Conservation (phyloP, 1,140 invertebrate genomes). For the Euwallacea fornicatus region DNA sequence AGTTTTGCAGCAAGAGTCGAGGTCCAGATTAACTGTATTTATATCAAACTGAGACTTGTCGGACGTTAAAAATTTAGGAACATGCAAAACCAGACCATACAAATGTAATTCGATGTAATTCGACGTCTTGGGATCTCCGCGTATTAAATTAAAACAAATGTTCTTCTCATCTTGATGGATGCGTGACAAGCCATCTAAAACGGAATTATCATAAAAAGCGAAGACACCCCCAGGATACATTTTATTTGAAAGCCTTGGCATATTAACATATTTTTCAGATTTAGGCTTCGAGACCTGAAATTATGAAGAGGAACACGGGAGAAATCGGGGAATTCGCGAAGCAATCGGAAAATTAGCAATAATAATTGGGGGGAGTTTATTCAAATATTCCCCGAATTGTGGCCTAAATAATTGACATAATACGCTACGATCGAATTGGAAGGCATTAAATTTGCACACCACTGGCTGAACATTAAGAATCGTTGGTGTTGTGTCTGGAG, state of each 20-base stretch:
- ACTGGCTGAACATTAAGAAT: too few species aligned
- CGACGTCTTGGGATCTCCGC: neutral
- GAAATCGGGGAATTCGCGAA: neutral
- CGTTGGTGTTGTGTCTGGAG: too few species aligned
- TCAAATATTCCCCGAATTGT: neutral
- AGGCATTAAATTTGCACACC: too few species aligned
- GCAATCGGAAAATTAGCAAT: constrained; percentile 7
- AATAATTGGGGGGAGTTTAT: neutral
- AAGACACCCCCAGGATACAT: neutral
- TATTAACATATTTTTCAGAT: constrained; percentile 14
- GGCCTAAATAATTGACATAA: too few species aligned
- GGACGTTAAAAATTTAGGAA: neutral
- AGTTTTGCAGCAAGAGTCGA: constrained; percentile 8
- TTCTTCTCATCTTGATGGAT: neutral
- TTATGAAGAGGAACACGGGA: neutral
- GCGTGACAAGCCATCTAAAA: neutral
- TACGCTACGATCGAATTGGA: too few species aligned
- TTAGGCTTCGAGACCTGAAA: neutral
- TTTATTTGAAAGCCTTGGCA: neutral
- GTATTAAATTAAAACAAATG: neutral
- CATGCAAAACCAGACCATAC: neutral
- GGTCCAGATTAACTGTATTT: constrained; percentile 17
- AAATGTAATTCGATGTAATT: too few species aligned
- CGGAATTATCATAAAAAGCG: constrained; percentile 1
- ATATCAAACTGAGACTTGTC: constrained; percentile 6